Percentiles rank a stretch among this genome's conserved stretches.
phyloP scores from a whole-genome alignment of 2,888 invertebrate species.

The Dolichopus griseipennis region DNA sequence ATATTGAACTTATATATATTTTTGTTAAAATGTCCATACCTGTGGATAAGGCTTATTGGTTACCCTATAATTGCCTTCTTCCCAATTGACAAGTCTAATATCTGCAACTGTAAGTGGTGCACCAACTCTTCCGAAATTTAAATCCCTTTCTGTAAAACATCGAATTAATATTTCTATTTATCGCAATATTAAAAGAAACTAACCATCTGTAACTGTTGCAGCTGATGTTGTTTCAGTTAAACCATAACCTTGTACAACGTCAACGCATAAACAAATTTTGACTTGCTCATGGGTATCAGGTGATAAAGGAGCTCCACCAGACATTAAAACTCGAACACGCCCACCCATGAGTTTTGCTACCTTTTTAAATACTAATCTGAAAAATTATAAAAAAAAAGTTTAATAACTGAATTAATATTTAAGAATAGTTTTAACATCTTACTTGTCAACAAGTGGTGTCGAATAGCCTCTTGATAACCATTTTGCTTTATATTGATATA shows the following conservation, averaged over 20 bases:
- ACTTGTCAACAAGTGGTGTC: slow-evolving; percentile 67
- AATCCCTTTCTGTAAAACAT: slow-evolving; percentile 40
- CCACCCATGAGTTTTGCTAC: slow-evolving; percentile 72
- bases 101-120: slow-evolving; percentile 78
- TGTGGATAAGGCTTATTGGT: slow-evolving; percentile 79
- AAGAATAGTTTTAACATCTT: no score
- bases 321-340: slow-evolving; percentile 74
- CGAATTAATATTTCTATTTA: slow-evolving; percentile 7
- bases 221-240: slow-evolving; percentile 95
- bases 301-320: slow-evolving; percentile 92
- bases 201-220: slow-evolving; percentile 75
- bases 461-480: slow-evolving; percentile 77
- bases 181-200: slow-evolving; percentile 30
- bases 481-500: slow-evolving; percentile 83
- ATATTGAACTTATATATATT: background rate
- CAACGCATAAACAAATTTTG: slow-evolving; percentile 81
- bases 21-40: slow-evolving; percentile 22
- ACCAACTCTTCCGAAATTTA: slow-evolving; percentile 69
- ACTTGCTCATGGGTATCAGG: slow-evolving; percentile 93
- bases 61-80: slow-evolving; percentile 83
- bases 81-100: slow-evolving; percentile 83
- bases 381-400: slow-evolving; percentile 7
- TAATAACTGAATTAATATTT: background rate
- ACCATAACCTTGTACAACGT: slow-evolving; percentile 90
- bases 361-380: slow-evolving; percentile 40